phyloP scores from a whole-genome alignment of 1,140 invertebrate species.

The Samia ricini region DNA sequence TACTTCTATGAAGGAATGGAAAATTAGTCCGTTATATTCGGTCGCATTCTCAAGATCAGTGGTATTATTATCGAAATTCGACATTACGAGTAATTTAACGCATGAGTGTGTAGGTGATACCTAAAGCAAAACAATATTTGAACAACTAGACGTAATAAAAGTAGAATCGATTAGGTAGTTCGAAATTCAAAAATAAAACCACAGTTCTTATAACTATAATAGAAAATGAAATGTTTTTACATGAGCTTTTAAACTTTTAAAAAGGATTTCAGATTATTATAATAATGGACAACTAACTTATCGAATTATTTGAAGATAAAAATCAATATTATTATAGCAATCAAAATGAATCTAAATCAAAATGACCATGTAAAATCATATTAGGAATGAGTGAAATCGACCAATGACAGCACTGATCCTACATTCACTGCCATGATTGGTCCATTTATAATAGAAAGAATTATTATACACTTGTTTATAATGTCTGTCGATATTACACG shows the following conservation, averaged over 20 bases:
- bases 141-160: neutral
- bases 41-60: constrained; percentile 72
- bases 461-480: constrained; percentile 71
- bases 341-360: neutral
- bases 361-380: constrained; percentile 7
- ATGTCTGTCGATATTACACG: constrained; percentile 70
- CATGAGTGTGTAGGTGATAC: too few relatives aligned
- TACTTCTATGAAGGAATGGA: constrained; percentile 70
- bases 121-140: neutral
- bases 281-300: too few relatives aligned
- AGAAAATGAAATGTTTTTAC: constrained; percentile 45
- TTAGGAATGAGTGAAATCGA: constrained; percentile 65
- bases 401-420: constrained; percentile 70
- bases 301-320: too few relatives aligned
- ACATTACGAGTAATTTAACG: neutral
- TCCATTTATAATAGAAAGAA: constrained; percentile 69
- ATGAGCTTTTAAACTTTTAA: constrained; percentile 1
- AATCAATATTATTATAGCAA: too few relatives aligned
- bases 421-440: constrained; percentile 72
- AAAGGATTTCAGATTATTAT: too few relatives aligned
- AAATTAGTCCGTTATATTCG: constrained; percentile 53
- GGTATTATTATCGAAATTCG: constrained; percentile 57
- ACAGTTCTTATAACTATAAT: constrained; percentile 65
- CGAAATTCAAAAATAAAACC: constrained; percentile 62
- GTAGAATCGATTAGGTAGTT: constrained; percentile 8